Evolutionary conservation across 2,797 vertebrate species (phyloP), one percentile per base, ranked within the genome.

Genomic region (Pelochelys cantorii): DNA sequence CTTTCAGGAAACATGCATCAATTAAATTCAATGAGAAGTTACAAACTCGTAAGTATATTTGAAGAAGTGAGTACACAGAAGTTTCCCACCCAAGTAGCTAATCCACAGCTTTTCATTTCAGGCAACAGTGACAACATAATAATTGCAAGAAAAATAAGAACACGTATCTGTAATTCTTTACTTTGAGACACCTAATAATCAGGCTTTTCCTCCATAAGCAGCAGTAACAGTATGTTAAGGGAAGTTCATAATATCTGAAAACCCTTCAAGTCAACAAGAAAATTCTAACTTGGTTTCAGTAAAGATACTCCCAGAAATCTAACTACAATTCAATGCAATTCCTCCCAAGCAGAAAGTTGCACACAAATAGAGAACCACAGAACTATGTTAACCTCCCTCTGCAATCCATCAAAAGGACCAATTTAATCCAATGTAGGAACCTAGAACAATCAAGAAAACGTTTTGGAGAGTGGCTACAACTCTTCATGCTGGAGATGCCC

Each of bases 111-210:
- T 27, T 83, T 55, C 65, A 81, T 13, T 68, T 79, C 91, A 54
- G 71, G 14, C 0, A 0, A 84, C 2, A 34, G 42, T 0, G 4
- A 83, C 56, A 68, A 65, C 0, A 0, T 0, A 0, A 5, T 3
- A 22, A 84, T 86, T 29, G 57, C 22, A 79, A 77, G 17, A 55
- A 55, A 48, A 81, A 81, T n/a, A 3, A 0, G 71, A 34, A 55
- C 59, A 56, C 31, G 7, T 79, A 84, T 18, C 84, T 22, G 20
- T 1, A 3, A 52, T 22, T 5, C 79, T 79, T 62, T 42, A 75
- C 53, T 86, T 68, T 57, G 52, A 4, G 11, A 54, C 57, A 88
- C 74, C 52, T 48, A 37, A 13, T 78, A 54, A 53, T 83, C 17
- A n/a, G 75, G 22, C 37, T 25, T 93, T 52, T 37, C 65, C 74